These are phyloP conservation scores for Stegastes partitus DNA, from an alignment of 2,113 vertebrate species.

Conservation along the genomic window DNA sequence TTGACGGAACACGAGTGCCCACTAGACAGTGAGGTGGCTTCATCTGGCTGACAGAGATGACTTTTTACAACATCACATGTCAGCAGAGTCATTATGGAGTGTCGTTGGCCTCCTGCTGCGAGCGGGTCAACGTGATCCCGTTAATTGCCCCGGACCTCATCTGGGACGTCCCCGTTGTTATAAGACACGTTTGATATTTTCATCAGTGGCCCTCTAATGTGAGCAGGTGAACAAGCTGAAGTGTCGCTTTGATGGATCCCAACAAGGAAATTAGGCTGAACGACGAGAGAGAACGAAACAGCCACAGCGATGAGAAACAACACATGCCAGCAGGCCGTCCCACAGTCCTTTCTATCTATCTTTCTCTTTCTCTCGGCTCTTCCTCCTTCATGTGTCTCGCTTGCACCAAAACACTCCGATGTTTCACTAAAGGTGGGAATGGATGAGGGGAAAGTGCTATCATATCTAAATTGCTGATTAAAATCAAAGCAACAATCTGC, in stretches of 20 bases:
- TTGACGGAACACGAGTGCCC: slow-evolving; percentile 9
- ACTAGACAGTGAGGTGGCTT: slow-evolving; percentile 3
- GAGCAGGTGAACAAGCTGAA: slow-evolving; percentile 36
- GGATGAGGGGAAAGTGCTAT: slow-evolving; percentile 37
- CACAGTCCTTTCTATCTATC: not conserved
- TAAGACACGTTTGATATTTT: slow-evolving; percentile 42
- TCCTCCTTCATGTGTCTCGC: slow-evolving; percentile 11
- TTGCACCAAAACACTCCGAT: not conserved
- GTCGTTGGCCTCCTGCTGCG: slow-evolving; percentile 20
- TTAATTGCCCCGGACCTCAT: slow-evolving; percentile 47
- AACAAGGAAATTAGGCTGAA: slow-evolving; percentile 6
- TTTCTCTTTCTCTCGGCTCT: slow-evolving; percentile 10
- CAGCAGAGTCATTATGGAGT: slow-evolving; percentile 50
- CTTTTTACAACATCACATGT: slow-evolving; percentile 26
- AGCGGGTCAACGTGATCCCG: not conserved
- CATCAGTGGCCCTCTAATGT: slow-evolving; percentile 21
- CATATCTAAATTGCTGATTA: slow-evolving; percentile 62
- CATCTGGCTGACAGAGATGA: slow-evolving; percentile 21
- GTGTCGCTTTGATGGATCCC: slow-evolving; percentile 19
- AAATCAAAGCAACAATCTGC: slow-evolving; percentile 64
- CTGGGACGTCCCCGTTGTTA: slow-evolving; percentile 33
- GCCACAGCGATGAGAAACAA: slow-evolving; percentile 1
- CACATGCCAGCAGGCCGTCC: not conserved
- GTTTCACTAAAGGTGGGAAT: slow-evolving; percentile 14
- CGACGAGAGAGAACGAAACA: slow-evolving; percentile 1